A percentile compares a stretch with the other conserved stretches of the same genome.
phyloP scores from a whole-genome alignment of 2,888 invertebrate genomes.

The Pyrrhia umbra region DNA sequence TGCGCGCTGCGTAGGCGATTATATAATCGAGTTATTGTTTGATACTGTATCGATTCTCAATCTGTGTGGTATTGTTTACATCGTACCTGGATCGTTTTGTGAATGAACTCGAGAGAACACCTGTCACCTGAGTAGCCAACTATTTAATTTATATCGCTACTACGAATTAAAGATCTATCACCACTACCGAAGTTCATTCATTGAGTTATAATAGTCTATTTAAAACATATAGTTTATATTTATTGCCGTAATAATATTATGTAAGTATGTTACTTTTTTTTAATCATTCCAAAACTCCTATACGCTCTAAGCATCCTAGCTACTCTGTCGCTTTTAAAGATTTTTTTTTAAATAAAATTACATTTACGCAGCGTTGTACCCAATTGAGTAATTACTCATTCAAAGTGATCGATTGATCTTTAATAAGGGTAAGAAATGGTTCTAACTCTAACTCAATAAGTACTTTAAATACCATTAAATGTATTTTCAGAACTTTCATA shows the following conservation, averaged over 20 bases:
- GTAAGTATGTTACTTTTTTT: no score
- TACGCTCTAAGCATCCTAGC: no score
- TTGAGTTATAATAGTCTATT: no score
- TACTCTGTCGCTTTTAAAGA: no score
- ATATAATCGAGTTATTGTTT: conserved; percentile 29
- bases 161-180: conserved; percentile 20
- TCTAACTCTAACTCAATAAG: not conserved
- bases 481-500: not conserved
- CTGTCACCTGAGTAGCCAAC: conserved; percentile 38
- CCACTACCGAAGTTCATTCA: conserved; percentile 15
- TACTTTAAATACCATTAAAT: not conserved
- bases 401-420: not conserved
- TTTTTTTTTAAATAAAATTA: no score
- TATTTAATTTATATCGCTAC: conserved; percentile 31
- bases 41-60: conserved; percentile 3
- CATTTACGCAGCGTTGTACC: not conserved
- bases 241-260: no score
- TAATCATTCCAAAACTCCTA: no score
- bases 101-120: conserved; percentile 34
- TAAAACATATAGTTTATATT: no score
- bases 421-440: not conserved
- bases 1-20: conserved; percentile 11
- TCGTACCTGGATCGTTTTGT: conserved; percentile 15
- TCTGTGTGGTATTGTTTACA: conserved; percentile 24
- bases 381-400: not conserved